Base-by-base conservation (phyloP, 2,113 vertebrate genomes). In the Columba livia region DNA sequence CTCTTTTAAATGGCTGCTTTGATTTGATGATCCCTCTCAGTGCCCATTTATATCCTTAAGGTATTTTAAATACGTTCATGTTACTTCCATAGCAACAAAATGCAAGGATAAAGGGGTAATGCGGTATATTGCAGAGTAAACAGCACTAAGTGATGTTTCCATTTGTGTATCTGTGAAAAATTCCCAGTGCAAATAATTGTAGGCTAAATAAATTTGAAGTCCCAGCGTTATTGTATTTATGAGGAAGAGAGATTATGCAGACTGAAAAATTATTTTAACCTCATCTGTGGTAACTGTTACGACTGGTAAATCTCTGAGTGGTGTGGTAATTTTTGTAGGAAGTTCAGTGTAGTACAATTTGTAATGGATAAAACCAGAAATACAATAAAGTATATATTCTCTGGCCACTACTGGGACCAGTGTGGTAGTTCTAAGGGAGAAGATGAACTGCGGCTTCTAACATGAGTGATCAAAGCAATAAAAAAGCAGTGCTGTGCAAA, bases 251-350 rank as follows among this genome's bases (percentile, higher is more conserved):
- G 24, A 53, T 6, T 40, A 31, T 89, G 47, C 19, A 56, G 31
- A 38, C 26, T 53, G 57, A 91, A 85, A 47, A 44, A 80, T 42
- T 31, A 2, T 2, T 88, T 82, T 72, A n/a, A 40, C 20, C 31
- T 73, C 24, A 11, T 67, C 19, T 71, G 2, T 38, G 67, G 6
- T 85, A 75, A 31, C 79, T 82, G 34, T 78, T 70, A 82, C 80
- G 66, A 12, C 66, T 87, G 19, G 11, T 85, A 60, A 85, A 21
- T 85, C 51, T 93, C 84, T 93, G 87, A 96, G 90, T 96, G 94
- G 85, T 96, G 54, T 94, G 61, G 73, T 96, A 95, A 96, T 94
- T 93, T 90, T 93, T 92, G 34, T 93, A 89, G 78, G 70, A 65
- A 40, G 71, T 77, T 96, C 58, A 88, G 71, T 90, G 50, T 93